These are phyloP conservation scores for Lasiommata megera DNA, from an alignment of 2,888 invertebrate genomes.

Conservation along the genomic window DNA sequence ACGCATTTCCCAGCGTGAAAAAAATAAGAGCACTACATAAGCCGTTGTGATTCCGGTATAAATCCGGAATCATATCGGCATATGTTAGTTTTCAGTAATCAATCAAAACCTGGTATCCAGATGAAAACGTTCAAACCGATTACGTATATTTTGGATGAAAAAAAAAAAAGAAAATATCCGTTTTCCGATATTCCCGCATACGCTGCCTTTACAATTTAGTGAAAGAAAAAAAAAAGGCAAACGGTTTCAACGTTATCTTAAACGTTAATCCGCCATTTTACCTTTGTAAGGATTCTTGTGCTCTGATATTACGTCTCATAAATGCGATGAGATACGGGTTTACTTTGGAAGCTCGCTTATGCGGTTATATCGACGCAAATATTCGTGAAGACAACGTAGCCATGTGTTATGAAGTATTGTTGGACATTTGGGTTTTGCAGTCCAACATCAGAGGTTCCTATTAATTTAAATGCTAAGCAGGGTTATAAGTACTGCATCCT, in stretches of 20 bases:
- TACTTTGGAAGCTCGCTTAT: neutral
- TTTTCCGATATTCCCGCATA: conserved; percentile 4
- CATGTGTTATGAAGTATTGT: no score
- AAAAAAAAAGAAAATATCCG: neutral
- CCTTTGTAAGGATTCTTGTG: conserved; percentile 12
- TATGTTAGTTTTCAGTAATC: no score
- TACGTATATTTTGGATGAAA: neutral
- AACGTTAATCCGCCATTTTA: conserved; percentile 17
- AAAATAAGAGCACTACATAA: no score
- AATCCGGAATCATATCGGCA: no score
- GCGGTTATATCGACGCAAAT: neutral
- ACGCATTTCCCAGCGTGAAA: no score
- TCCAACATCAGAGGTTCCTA: neutral
- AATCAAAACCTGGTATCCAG: neutral
- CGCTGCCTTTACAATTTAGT: neutral
- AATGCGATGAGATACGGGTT: conserved; percentile 3
- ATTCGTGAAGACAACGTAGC: neutral
- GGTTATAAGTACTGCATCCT: no score
- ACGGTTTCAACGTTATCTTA: conserved; percentile 2
- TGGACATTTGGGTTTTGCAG: neutral
- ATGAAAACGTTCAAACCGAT: neutral
- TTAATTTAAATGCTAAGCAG: neutral
- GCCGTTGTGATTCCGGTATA: no score
- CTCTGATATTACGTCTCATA: conserved; percentile 10
- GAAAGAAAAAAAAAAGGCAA: conserved; percentile 7